These are phyloP conservation scores for Andrena hattorfiana DNA, from an alignment of 2,888 invertebrate genomes.

Conservation along the genomic window DNA sequence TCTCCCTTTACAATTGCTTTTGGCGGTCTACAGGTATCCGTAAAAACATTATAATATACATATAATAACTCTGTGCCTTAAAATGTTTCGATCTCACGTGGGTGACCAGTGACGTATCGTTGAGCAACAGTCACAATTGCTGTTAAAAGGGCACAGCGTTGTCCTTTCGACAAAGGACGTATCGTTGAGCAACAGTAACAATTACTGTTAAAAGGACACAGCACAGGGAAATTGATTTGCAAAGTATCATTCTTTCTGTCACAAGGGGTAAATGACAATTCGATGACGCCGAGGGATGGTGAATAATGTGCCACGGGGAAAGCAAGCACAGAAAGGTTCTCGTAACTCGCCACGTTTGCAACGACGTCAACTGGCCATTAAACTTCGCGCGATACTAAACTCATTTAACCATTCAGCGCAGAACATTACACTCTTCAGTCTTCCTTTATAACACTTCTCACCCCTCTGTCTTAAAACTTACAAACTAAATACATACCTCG, in stretches of 20 bases:
- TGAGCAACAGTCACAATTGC: constrained; percentile 52
- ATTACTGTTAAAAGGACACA: constrained; percentile 29
- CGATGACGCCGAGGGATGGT: neutral
- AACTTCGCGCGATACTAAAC: too few relatives aligned
- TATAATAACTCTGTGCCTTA: constrained; percentile 57
- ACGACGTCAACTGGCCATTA: too few relatives aligned
- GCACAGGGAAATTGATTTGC: neutral
- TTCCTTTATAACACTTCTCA: too few relatives aligned
- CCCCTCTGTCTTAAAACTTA: too few relatives aligned
- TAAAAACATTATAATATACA: constrained; percentile 68
- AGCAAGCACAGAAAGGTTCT: constrained; percentile 9
- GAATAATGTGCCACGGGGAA: constrained; percentile 17
- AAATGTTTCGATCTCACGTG: constrained; percentile 32
- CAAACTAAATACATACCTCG: too few relatives aligned
- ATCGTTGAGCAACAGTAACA: constrained; percentile 59
- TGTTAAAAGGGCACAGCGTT: constrained; percentile 11
- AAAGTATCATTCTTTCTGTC: neutral
- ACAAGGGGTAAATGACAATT: constrained; percentile 8
- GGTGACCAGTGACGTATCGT: constrained; percentile 46
- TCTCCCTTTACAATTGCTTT: constrained; percentile 44
- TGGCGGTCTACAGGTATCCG: constrained; percentile 45
- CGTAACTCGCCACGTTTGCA: neutral
- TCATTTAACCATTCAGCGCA: too few relatives aligned
- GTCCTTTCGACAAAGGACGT: constrained; percentile 10
- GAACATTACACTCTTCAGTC: too few relatives aligned